Conservation (phyloP, 2,113 vertebrate species). For the cat (Felis catus) region DNA sequence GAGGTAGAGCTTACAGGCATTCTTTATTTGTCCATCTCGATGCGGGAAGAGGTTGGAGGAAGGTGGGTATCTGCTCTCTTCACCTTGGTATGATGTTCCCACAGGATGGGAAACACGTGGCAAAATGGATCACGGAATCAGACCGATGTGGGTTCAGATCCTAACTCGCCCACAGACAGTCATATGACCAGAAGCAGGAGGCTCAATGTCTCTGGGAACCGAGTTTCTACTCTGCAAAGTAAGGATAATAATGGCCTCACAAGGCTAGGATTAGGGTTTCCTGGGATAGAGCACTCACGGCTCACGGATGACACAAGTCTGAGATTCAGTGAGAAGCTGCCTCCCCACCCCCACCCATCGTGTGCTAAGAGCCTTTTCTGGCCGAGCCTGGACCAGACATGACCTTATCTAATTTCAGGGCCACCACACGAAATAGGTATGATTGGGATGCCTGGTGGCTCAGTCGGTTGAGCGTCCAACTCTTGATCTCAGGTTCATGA, state of each 20-base stretch:
- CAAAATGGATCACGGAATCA: neutral
- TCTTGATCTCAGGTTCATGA: too few relatives aligned
- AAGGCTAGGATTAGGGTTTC: neutral
- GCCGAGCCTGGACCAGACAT: neutral
- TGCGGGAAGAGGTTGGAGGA: neutral
- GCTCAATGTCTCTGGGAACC: neutral
- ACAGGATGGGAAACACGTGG: accelerated
- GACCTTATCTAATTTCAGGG: neutral
- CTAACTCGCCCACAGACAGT: neutral
- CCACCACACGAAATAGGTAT: neutral
- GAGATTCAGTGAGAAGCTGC: too few relatives aligned
- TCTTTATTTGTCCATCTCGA: neutral
- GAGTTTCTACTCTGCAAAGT: neutral
- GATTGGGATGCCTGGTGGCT: too few relatives aligned
- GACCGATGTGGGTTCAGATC: neutral
- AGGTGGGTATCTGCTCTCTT: neutral
- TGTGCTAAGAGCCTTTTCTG: neutral
- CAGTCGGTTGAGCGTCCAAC: too few relatives aligned
- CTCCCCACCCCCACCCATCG: accelerated
- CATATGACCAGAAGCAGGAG: too few relatives aligned
- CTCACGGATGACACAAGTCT: neutral
- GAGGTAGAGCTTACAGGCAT: neutral
- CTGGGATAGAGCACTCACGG: accelerated
- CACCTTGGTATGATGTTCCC: accelerated
- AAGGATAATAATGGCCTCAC: neutral